phyloP scores from a whole-genome alignment of 1,140 invertebrate species.

The Drosophila funebris region DNA sequence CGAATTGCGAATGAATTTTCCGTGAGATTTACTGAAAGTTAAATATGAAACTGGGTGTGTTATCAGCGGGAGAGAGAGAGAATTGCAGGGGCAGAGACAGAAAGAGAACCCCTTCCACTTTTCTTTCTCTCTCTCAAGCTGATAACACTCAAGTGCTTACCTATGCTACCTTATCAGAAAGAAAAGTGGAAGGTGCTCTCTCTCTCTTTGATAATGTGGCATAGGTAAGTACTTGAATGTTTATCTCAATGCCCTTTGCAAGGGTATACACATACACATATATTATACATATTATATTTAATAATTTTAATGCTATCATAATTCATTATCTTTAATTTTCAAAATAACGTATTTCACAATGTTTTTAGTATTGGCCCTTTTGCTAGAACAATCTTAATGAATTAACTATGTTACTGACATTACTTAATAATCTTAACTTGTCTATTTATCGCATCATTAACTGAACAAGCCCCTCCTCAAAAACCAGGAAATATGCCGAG shows the following conservation, averaged over 20 bases:
- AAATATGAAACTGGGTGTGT: constrained; percentile 24
- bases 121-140: too few relatives aligned
- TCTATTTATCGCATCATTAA: constrained; percentile 3
- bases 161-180: too few relatives aligned
- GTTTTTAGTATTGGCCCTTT: constrained; percentile 58
- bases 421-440: constrained; percentile 2
- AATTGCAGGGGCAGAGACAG: too few relatives aligned
- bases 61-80: neutral
- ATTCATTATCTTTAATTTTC: too few relatives aligned
- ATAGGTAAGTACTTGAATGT: constrained; percentile 17
- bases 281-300: too few relatives aligned
- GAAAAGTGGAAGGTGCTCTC: too few relatives aligned
- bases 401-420: neutral
- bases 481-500: neutral
- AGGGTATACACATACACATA: too few relatives aligned
- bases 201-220: constrained; percentile 1
- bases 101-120: too few relatives aligned
- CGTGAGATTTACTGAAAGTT: neutral
- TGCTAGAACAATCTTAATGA: neutral
- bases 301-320: too few relatives aligned
- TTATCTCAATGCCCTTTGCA: constrained; percentile 21
- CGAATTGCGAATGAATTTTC: neutral
- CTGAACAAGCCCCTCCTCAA: constrained; percentile 4
- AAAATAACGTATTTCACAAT: constrained; percentile 51
- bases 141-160: too few relatives aligned